Conservation (phyloP, 2,113 vertebrate species). For the Prunella himalayana region DNA sequence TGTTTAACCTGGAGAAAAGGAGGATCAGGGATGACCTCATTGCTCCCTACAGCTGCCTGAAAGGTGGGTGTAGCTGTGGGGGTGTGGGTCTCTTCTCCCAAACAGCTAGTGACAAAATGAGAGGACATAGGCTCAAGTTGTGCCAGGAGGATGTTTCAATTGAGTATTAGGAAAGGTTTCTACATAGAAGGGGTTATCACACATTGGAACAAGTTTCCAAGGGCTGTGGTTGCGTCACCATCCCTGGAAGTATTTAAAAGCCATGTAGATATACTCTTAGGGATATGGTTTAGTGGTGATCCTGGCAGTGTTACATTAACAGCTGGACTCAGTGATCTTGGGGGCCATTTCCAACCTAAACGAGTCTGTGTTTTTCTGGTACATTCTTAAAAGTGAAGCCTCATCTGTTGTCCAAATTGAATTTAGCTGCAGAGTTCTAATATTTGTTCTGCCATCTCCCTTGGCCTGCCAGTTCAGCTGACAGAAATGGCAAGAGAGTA, state of each 20-base stretch:
- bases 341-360: neutral
- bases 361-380: rapidly evolving
- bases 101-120: neutral
- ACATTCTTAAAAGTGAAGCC: neutral
- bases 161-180: neutral
- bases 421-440: neutral
- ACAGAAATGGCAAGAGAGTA: neutral
- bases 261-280: rapidly evolving
- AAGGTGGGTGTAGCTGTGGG: no score
- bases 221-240: neutral
- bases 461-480: neutral
- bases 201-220: neutral
- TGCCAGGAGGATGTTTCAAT: rapidly evolving
- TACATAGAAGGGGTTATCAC: neutral
- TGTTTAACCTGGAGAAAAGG: neutral
- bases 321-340: neutral
- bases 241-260: neutral
- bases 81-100: neutral
- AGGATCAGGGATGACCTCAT: neutral
- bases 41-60: rapidly evolving
- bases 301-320: neutral
- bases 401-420: neutral
- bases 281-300: neutral
- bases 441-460: neutral
- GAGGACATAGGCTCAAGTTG: neutral